phyloP scores from a whole-genome alignment of 1,140 invertebrate genomes.

The Aphelinus certus region DNA sequence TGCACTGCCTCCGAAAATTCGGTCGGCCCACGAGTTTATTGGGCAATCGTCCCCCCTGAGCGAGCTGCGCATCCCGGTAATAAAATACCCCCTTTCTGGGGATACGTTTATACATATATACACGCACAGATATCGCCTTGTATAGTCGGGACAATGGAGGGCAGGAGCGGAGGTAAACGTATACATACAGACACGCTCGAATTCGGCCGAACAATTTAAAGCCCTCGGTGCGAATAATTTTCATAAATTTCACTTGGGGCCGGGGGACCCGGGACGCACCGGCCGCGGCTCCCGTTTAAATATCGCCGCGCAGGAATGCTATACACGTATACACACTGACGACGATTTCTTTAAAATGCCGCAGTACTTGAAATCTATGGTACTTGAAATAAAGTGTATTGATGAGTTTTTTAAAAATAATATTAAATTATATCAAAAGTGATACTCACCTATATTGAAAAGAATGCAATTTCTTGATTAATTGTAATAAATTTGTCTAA shows the following conservation, averaged over 20 bases:
- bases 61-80: slow-evolving; percentile 27
- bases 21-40: slow-evolving; percentile 49
- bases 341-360: no score
- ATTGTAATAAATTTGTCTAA: no score
- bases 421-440: no score
- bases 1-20: slow-evolving; percentile 24
- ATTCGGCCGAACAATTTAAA: slow-evolving; percentile 47
- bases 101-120: not conserved
- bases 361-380: no score
- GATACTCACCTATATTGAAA: no score
- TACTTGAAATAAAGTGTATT: no score
- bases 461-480: no score
- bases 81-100: slow-evolving; percentile 43
- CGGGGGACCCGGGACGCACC: not conserved
- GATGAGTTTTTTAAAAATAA: no score
- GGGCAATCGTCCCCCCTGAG: slow-evolving; percentile 45
- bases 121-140: slow-evolving; percentile 28
- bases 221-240: slow-evolving; percentile 56
- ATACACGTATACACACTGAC: no score
- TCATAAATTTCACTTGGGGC: slow-evolving; percentile 56
- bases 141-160: slow-evolving; percentile 53
- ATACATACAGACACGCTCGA: not conserved
- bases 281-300: not conserved
- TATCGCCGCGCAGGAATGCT: not conserved
- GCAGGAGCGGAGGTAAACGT: no score